Conservation (phyloP, 1,140 invertebrate genomes). For the Drosophila sucinea region DNA sequence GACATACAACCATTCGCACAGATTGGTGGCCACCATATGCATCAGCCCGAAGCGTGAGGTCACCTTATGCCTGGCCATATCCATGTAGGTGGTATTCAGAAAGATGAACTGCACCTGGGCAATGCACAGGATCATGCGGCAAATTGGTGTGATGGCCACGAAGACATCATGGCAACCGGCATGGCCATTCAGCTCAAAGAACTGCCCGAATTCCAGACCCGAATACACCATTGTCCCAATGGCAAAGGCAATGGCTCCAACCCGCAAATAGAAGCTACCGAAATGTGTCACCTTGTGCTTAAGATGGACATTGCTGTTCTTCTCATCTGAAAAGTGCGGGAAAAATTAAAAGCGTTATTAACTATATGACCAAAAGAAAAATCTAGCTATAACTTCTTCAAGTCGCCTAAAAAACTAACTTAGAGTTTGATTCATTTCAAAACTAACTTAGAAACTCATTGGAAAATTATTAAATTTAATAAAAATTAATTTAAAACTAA, state of each 20-base stretch:
- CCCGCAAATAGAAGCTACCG: conserved; percentile 94
- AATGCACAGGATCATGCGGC: conserved; percentile 95
- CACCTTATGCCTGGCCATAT: conserved; percentile 95
- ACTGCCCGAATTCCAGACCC: conserved; percentile 92
- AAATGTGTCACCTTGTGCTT: conserved; percentile 85
- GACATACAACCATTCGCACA: conserved; percentile 96
- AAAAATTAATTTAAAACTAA: too few relatives aligned
- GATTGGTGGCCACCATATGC: conserved; percentile 95
- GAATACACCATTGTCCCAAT: conserved; percentile 96
- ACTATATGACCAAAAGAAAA: too few relatives aligned
- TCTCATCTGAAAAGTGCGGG: conserved; percentile 59
- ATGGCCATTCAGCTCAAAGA: conserved; percentile 89
- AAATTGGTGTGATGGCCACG: conserved; percentile 89
- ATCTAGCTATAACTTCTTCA: not conserved
- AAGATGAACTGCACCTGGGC: conserved; percentile 97
- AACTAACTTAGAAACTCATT: too few relatives aligned
- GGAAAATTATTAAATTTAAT: too few relatives aligned
- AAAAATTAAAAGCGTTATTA: too few relatives aligned
- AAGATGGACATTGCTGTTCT: conserved; percentile 74
- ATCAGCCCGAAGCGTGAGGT: conserved; percentile 95
- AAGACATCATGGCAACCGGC: conserved; percentile 90
- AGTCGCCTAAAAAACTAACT: too few relatives aligned
- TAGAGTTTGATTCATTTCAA: too few relatives aligned
- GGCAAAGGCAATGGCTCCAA: conserved; percentile 95
- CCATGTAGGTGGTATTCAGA: conserved; percentile 83